phyloP scores from a whole-genome alignment of 1,140 invertebrate species.

The Leptinotarsa lineolata region DNA sequence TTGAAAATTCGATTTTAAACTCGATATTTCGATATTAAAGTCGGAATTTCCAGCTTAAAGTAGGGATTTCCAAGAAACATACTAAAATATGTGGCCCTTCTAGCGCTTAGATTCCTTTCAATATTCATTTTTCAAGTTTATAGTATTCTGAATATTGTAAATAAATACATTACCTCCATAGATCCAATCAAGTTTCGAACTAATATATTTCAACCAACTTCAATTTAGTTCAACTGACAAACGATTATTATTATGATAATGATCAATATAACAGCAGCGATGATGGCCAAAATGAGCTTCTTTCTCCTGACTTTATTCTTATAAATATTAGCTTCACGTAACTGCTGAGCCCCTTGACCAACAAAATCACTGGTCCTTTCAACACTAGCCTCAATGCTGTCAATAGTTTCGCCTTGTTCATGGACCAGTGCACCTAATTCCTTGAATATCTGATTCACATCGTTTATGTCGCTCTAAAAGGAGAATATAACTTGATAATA shows the following conservation, averaged over 20 bases:
- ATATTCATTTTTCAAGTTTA: no score
- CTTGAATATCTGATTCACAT: conserved; percentile 98
- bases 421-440: conserved; percentile 95
- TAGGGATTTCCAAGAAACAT: no score
- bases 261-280: conserved; percentile 69
- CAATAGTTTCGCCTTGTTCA: conserved; percentile 94
- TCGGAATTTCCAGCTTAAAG: no score
- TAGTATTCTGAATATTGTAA: no score
- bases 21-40: no score
- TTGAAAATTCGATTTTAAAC: no score
- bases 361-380: conserved; percentile 89
- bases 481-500: conserved; percentile 8
- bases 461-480: conserved; percentile 85
- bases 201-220: background rate
- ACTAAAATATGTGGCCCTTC: no score
- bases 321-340: conserved; percentile 81
- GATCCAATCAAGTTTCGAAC: no score
- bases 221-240: conserved; percentile 2
- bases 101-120: no score
- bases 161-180: no score
- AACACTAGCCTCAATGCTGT: conserved; percentile 96
- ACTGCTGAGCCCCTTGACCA: conserved; percentile 76
- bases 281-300: conserved; percentile 76
- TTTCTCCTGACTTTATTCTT: conserved; percentile 87
- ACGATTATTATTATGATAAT: conserved; percentile 73